A percentile compares a stretch with the other conserved stretches of the same genome.
These are phyloP conservation scores for Acleris laterana DNA, from an alignment of 2,888 invertebrate species.

Conservation along the genomic window DNA sequence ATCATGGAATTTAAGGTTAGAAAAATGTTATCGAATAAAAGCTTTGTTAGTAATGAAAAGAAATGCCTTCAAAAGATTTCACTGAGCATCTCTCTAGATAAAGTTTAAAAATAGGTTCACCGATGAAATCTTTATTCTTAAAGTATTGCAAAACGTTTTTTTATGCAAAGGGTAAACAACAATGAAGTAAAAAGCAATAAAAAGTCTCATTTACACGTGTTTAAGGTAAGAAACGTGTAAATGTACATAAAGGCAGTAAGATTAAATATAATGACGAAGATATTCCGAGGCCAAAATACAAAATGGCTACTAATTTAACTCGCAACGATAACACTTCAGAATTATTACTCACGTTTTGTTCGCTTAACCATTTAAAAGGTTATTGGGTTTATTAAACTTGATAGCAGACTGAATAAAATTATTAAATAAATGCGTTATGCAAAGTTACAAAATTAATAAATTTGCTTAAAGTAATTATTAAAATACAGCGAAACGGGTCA, in stretches of 20 bases:
- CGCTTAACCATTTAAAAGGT: not conserved
- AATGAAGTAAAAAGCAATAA: constrained; percentile 1
- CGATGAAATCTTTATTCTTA: not conserved
- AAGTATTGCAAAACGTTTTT: not conserved
- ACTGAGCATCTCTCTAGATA: too few relatives aligned
- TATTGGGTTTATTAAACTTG: not conserved
- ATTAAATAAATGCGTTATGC: too few relatives aligned
- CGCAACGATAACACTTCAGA: constrained; percentile 8
- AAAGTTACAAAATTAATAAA: too few relatives aligned
- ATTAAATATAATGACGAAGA: constrained; percentile 17
- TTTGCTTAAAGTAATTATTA: too few relatives aligned
- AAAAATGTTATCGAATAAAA: too few relatives aligned
- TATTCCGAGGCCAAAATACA: constrained; percentile 16
- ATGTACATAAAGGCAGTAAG: constrained; percentile 1
- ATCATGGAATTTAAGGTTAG: too few relatives aligned
- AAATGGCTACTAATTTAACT: constrained; percentile 11
- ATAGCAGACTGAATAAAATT: not conserved
- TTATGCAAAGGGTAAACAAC: not conserved
- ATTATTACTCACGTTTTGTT: constrained; percentile 1
- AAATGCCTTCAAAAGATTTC: too few relatives aligned
- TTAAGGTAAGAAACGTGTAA: constrained; percentile 3
- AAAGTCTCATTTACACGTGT: constrained; percentile 1
- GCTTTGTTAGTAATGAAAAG: too few relatives aligned
- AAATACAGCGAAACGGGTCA: too few relatives aligned
- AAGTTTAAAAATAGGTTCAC: too few relatives aligned